These are phyloP conservation scores for Aradophagus sp. DNA, from an alignment of 1,140 invertebrate species.

Conservation along the genomic window DNA sequence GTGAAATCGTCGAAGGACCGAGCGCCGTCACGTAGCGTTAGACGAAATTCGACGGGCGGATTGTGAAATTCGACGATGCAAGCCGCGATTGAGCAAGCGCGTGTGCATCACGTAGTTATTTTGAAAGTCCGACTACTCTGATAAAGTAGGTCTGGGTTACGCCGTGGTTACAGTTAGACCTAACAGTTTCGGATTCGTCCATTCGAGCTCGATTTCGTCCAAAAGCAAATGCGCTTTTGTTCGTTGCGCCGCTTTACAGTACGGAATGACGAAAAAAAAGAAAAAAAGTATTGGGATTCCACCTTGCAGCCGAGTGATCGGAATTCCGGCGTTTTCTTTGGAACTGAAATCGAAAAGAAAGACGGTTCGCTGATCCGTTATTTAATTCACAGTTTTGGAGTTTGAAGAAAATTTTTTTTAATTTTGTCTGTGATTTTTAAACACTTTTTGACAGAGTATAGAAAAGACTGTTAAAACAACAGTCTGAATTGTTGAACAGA, in stretches of 20 bases:
- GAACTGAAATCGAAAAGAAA: no score
- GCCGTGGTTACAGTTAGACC: slow-evolving; percentile 67
- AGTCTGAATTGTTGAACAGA: no score
- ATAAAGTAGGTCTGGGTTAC: slow-evolving; percentile 71
- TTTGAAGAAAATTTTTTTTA: no score
- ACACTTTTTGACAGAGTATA: no score
- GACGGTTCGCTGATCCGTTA: no score
- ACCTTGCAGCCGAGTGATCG: no score
- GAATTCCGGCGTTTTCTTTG: no score
- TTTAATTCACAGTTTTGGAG: no score
- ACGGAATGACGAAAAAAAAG: no score
- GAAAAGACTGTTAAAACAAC: no score
- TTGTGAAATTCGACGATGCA: slow-evolving; percentile 48
- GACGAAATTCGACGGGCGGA: slow-evolving; percentile 3
- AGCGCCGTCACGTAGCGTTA: slow-evolving; percentile 29
- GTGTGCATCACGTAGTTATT: slow-evolving; percentile 45
- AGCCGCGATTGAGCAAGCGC: slow-evolving; percentile 42
- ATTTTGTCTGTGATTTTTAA: no score
- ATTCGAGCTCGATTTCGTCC: slow-evolving; percentile 10
- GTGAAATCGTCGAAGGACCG: slow-evolving; percentile 28
- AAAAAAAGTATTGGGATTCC: no score
- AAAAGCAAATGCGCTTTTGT: slow-evolving; percentile 17
- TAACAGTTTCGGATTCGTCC: slow-evolving; percentile 66
- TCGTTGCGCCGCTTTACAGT: slow-evolving; percentile 2
- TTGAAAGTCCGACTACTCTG: slow-evolving; percentile 47